Evolutionary conservation across 2,113 vertebrate species (phyloP).

Genomic region (Rana temporaria): DNA sequence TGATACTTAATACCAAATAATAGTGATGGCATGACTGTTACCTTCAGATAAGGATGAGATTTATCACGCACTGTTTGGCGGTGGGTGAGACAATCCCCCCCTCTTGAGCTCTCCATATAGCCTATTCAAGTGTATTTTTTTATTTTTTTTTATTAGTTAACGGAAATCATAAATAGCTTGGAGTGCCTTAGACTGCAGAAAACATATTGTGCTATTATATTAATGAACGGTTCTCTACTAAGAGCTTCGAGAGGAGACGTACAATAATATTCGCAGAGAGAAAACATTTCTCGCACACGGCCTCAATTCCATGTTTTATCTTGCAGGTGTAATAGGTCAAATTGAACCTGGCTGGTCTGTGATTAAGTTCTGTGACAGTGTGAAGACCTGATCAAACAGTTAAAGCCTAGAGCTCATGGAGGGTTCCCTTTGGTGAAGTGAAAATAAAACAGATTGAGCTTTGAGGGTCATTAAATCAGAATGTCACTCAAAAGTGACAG

Average conservation of each 20-base stretch:
- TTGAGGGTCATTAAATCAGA: conserved; percentile 22
- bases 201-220: not conserved
- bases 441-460: conserved; percentile 4
- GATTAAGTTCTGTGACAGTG: conserved; percentile 37
- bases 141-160: not conserved
- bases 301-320: conserved; percentile 35
- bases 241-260: not conserved
- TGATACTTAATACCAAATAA: conserved; percentile 62
- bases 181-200: conserved; percentile 2
- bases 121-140: conserved; percentile 16
- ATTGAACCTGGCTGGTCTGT: conserved; percentile 14
- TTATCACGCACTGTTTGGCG: conserved; percentile 59
- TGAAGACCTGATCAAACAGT: conserved; percentile 29
- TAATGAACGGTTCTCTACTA: not conserved
- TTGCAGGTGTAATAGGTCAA: conserved; percentile 19
- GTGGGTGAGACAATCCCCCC: conserved; percentile 47
- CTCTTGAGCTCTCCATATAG: conserved; percentile 4
- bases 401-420: conserved; percentile 22
- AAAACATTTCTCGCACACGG: conserved; percentile 2
- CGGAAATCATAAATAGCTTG: conserved; percentile 14
- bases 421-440: conserved; percentile 2
- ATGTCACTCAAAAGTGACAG: conserved; percentile 28
- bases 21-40: conserved; percentile 60
- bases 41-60: conserved; percentile 63
- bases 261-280: not conserved